These are phyloP conservation scores for Gorsachius magnificus DNA, from an alignment of 2,797 vertebrate species.

Conservation along the genomic window DNA sequence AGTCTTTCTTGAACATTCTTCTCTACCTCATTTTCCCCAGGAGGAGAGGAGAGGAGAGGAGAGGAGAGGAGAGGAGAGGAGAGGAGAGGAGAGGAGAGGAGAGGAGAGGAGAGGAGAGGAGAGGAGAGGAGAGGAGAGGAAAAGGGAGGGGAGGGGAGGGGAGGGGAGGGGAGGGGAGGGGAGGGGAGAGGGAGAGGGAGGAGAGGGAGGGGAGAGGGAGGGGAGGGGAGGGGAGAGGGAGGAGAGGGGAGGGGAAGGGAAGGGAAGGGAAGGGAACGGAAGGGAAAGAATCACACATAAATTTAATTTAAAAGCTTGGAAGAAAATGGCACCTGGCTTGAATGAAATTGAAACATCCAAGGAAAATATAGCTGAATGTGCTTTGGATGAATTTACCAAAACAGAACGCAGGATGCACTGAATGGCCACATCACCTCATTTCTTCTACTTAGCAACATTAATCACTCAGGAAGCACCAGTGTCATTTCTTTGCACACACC, in stretches of 20 bases:
- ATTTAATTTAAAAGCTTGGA: background rate
- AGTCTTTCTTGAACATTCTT: background rate
- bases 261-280: fast-evolving
- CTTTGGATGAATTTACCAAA: background rate
- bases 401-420: background rate
- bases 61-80: too few species aligned
- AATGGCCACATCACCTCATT: background rate
- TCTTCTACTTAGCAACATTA: background rate
- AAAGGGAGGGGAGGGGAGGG: too few species aligned
- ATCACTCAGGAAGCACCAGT: background rate
- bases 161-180: too few species aligned
- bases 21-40: background rate
- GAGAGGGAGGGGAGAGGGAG: too few species aligned
- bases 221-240: too few species aligned
- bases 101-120: too few species aligned
- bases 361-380: background rate
- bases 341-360: background rate
- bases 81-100: too few species aligned
- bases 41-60: too few species aligned
- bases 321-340: background rate
- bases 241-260: background rate
- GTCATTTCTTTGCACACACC: background rate
- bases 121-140: too few species aligned
- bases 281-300: background rate
- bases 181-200: too few species aligned